These are phyloP conservation scores for Mormyrus hasselquistii DNA, from an alignment of 2,797 vertebrate species.

Conservation along the genomic window DNA sequence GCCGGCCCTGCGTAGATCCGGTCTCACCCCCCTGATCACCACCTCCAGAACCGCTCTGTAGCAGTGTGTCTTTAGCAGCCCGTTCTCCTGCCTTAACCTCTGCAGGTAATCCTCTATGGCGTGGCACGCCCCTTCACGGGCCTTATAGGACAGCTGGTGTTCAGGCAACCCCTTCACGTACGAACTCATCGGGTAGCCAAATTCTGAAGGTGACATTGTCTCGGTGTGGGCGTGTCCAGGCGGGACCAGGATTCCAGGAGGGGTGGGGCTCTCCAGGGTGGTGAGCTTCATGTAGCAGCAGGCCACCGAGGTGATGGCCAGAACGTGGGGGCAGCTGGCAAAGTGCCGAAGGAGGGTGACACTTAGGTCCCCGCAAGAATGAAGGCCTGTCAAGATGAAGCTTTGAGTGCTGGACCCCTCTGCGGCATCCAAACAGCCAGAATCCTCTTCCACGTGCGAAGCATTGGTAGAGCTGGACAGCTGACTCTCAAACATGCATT, in stretches of 20 bases:
- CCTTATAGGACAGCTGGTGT: conserved; percentile 80
- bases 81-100: conserved; percentile 56
- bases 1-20: conserved; percentile 61
- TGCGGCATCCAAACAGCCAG: neutral
- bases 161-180: conserved; percentile 65
- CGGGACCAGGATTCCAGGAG: conserved; percentile 43
- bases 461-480: neutral
- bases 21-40: conserved; percentile 61
- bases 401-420: conserved; percentile 17
- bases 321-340: conserved; percentile 61
- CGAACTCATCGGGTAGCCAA: conserved; percentile 79
- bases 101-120: conserved; percentile 73
- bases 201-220: conserved; percentile 17
- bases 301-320: conserved; percentile 74
- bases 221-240: neutral
- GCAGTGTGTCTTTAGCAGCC: conserved; percentile 67
- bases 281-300: conserved; percentile 95
- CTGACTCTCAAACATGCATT: neutral
- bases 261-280: conserved; percentile 57
- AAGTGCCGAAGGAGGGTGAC: conserved; percentile 81
- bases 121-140: conserved; percentile 82
- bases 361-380: conserved; percentile 87
- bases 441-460: neutral
- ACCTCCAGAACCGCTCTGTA: conserved; percentile 79
- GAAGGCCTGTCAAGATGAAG: conserved; percentile 78